These are phyloP conservation scores for Habroteleia sp. DNA, from an alignment of 2,888 invertebrate species.

Conservation along the genomic window DNA sequence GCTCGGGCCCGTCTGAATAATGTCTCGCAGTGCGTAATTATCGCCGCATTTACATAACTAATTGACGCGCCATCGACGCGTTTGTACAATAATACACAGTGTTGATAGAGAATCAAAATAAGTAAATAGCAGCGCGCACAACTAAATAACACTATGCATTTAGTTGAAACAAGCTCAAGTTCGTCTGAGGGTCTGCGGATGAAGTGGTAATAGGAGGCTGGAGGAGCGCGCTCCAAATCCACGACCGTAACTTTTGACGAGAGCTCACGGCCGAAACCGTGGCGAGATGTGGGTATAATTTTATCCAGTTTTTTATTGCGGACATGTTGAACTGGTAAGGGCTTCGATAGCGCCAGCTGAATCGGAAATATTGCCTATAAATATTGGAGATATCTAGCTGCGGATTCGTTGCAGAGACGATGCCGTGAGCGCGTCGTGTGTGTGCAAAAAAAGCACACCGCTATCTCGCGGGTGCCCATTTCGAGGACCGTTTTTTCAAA, in stretches of 20 bases:
- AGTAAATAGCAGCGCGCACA: conserved; percentile 54
- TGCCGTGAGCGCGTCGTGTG: conserved; percentile 32
- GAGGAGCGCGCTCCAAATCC: conserved; percentile 34
- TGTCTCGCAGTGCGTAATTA: conserved; percentile 42
- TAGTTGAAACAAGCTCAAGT: conserved; percentile 38
- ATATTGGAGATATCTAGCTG: conserved; percentile 78
- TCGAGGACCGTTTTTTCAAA: conserved; percentile 19
- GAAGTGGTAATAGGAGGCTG: conserved; percentile 54
- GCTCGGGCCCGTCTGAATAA: conserved; percentile 26
- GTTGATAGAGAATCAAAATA: conserved; percentile 58
- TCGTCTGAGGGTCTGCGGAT: conserved; percentile 57
- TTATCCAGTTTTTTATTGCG: conserved; percentile 81
- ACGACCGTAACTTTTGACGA: conserved; percentile 77
- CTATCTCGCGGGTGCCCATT: conserved; percentile 30
- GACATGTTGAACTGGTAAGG: conserved; percentile 80
- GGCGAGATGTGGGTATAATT: conserved; percentile 80
- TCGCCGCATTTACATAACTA: conserved; percentile 50
- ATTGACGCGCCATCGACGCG: conserved; percentile 43
- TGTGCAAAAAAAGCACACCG: conserved; percentile 9
- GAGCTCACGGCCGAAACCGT: conserved; percentile 72
- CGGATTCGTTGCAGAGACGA: conserved; percentile 51
- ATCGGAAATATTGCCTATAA: conserved; percentile 81
- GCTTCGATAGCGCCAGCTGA: conserved; percentile 80
- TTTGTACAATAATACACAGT: conserved; percentile 37
- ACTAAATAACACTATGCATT: conserved; percentile 62